Conservation (phyloP, 2,113 vertebrate species). For the Triplophysa rosa region DNA sequence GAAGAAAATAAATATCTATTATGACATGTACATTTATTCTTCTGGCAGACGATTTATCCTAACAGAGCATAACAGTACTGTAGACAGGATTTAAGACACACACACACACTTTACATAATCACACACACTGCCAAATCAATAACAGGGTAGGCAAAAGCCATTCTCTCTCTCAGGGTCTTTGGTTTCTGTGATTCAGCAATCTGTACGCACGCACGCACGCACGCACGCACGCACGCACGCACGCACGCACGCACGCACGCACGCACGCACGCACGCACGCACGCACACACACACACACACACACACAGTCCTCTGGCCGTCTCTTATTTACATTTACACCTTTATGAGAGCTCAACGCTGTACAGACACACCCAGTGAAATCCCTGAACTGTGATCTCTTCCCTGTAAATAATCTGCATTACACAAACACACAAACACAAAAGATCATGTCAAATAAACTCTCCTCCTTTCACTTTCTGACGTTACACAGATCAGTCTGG, state of each 20-base stretch:
- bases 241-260: neutral
- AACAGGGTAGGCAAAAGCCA: neutral
- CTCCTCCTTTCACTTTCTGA: constrained; percentile 4
- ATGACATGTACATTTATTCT: neutral
- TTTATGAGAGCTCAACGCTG: neutral
- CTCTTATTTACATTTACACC: neutral
- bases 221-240: neutral
- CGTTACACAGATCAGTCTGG: neutral
- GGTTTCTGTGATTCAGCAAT: neutral
- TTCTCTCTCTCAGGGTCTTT: neutral
- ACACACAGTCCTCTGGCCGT: neutral
- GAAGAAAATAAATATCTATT: neutral
- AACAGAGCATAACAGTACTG: neutral
- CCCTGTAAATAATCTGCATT: neutral
- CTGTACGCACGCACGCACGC: neutral
- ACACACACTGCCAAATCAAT: neutral
- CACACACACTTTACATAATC: neutral
- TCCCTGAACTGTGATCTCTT: neutral
- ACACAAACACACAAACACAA: neutral
- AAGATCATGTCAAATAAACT: neutral
- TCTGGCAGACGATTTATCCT: no score
- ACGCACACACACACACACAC: neutral
- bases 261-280: neutral
- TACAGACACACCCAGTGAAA: neutral
- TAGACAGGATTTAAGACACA: neutral